Conservation (phyloP, 2,797 vertebrate species). For the Sebastolobus alascanus region DNA sequence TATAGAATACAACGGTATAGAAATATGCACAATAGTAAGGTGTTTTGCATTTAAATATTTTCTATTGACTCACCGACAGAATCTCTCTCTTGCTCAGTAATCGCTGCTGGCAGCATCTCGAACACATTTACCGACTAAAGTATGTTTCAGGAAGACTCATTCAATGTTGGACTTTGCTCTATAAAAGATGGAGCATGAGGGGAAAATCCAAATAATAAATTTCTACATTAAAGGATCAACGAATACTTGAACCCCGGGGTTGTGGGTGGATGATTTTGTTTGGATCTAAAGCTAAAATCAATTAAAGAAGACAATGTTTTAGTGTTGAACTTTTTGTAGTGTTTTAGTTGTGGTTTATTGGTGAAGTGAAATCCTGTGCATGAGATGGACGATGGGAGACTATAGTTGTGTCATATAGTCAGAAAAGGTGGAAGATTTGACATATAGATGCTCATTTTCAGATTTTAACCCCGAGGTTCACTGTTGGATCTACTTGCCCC, state of each 20-base stretch:
- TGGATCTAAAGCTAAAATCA: slow-evolving; percentile 42
- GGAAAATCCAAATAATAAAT: slow-evolving; percentile 71
- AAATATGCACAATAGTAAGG: slow-evolving; percentile 85
- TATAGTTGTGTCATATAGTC: slow-evolving; percentile 30
- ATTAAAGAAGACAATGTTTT: slow-evolving; percentile 13
- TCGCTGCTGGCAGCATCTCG: slow-evolving; percentile 67
- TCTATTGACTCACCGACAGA: slow-evolving; percentile 64
- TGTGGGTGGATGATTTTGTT: slow-evolving; percentile 18
- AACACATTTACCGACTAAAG: slow-evolving; percentile 68
- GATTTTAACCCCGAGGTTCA: slow-evolving; percentile 56
- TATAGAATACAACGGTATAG: slow-evolving; percentile 82
- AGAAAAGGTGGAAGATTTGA: slow-evolving; percentile 37
- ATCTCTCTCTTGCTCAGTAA: slow-evolving; percentile 75
- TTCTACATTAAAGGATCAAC: slow-evolving; percentile 59
- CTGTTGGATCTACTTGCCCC: slow-evolving; percentile 52
- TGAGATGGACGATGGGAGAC: slow-evolving; percentile 26
- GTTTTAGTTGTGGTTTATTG: slow-evolving; percentile 37
- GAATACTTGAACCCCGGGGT: slow-evolving; percentile 54
- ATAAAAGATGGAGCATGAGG: slow-evolving; percentile 73
- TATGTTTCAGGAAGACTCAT: slow-evolving; percentile 83
- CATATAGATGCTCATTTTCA: slow-evolving; percentile 38
- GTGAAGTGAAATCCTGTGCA: slow-evolving; percentile 50
- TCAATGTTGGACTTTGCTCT: slow-evolving; percentile 73
- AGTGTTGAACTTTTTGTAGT: slow-evolving; percentile 68
- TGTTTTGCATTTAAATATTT: slow-evolving; percentile 84